Conservation (phyloP, 1,140 invertebrate species). For the Pomacea maculata region DNA sequence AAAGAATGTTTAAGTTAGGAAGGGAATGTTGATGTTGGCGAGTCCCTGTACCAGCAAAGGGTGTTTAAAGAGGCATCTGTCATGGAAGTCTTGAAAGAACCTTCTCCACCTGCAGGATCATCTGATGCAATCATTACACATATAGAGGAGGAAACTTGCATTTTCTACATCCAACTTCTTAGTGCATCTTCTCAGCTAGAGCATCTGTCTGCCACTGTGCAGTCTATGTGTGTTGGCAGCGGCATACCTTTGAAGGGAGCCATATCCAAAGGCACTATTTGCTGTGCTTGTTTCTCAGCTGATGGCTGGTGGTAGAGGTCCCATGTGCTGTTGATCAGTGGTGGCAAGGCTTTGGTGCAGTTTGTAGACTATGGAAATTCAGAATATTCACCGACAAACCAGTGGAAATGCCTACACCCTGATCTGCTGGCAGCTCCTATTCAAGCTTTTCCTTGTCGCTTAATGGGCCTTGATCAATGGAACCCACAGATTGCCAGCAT, state of each 20-base stretch:
- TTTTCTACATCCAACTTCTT: constrained; percentile 33
- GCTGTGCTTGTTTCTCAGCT: constrained; percentile 74
- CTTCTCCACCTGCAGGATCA: constrained; percentile 19
- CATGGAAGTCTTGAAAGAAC: constrained; percentile 11
- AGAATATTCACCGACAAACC: constrained; percentile 24
- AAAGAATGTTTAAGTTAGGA: constrained; percentile 21
- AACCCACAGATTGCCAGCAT: constrained; percentile 14
- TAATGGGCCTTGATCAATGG: constrained; percentile 27
- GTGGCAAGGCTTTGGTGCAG: constrained; percentile 73
- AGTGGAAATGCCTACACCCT: constrained; percentile 26
- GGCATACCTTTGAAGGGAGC: constrained; percentile 6
- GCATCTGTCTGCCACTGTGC: constrained; percentile 16
- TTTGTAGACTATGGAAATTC: constrained; percentile 67
- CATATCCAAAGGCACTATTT: constrained; percentile 24
- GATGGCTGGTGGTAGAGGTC: constrained; percentile 83
- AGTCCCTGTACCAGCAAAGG: constrained; percentile 36
- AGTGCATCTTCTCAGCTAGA: constrained; percentile 11
- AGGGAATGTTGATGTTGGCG: constrained; percentile 36
- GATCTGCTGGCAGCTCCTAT: constrained; percentile 27
- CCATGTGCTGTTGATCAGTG: constrained; percentile 70
- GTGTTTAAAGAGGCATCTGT: constrained; percentile 15
- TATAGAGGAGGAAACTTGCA: constrained; percentile 30
- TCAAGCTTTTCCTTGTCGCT: constrained; percentile 35
- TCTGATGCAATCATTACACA: constrained; percentile 27
- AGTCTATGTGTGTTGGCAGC: constrained; percentile 10